Evolutionary conservation across 2,797 vertebrate genomes (phyloP).

Genomic region (Clamator glandarius): DNA sequence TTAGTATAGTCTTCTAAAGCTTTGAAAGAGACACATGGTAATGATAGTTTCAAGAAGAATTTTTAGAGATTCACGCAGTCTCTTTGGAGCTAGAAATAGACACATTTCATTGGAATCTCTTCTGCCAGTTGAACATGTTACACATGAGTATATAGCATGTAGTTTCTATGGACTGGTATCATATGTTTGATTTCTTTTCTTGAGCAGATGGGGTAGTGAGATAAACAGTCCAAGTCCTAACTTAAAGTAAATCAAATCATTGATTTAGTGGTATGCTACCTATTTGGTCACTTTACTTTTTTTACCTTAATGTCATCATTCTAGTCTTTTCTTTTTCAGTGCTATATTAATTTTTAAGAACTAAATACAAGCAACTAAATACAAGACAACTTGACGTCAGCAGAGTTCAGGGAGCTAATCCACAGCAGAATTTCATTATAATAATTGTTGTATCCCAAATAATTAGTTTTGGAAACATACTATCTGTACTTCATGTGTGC

Average conservation of each 20-base stretch:
- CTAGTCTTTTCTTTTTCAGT: neutral
- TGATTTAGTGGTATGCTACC: neutral
- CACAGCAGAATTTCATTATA: neutral
- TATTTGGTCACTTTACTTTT: neutral
- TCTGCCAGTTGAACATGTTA: neutral
- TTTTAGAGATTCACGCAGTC: neutral
- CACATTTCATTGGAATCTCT: neutral
- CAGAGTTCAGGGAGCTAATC: neutral
- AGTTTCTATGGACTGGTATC: neutral
- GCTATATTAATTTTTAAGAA: neutral
- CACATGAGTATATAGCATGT: neutral
- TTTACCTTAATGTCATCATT: neutral
- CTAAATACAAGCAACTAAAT: neutral
- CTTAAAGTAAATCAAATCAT: neutral
- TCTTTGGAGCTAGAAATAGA: neutral
- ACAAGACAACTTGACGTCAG: neutral
- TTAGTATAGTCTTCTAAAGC: neutral
- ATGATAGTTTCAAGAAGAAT: neutral
- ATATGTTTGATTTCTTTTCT: conserved; percentile 17
- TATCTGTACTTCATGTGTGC: neutral
- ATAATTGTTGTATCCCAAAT: neutral
- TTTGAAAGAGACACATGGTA: neutral
- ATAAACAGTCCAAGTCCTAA: neutral
- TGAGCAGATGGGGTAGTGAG: neutral
- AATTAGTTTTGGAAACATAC: neutral